A percentile compares a stretch with the other conserved stretches of the same genome.
Conservation (phyloP, 2,888 invertebrate genomes). For the Oxyteleia sp. region DNA sequence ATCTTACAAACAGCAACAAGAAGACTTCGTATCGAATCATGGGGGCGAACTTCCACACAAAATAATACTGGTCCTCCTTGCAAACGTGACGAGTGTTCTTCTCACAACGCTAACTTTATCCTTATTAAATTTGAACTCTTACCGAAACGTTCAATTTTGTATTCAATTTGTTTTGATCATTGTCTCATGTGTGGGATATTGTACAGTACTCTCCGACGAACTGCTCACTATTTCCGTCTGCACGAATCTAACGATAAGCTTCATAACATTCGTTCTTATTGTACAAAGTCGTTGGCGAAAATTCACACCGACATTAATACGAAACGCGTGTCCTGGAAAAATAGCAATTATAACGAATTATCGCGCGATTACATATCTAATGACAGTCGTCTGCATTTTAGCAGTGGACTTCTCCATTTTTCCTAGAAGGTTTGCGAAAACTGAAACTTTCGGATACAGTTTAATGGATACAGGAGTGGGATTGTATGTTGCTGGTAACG, state of each 20-base stretch:
- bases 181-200: constrained; percentile 83
- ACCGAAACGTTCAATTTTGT: constrained; percentile 77
- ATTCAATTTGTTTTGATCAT: constrained; percentile 83
- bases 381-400: constrained; percentile 94
- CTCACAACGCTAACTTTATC: constrained; percentile 79
- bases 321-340: constrained; percentile 15
- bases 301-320: not conserved
- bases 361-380: constrained; percentile 91
- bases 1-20: constrained; percentile 82
- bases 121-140: too few species aligned
- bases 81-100: constrained; percentile 80
- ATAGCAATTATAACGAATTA: constrained; percentile 90
- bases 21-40: constrained; percentile 85
- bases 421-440: constrained; percentile 95
- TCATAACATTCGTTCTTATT: too few species aligned
- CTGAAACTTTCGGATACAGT: constrained; percentile 94
- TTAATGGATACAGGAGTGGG: constrained; percentile 99
- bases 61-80: constrained; percentile 80
- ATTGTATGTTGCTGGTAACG: constrained; percentile 94
- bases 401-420: constrained; percentile 97
- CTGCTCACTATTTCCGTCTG: constrained; percentile 75
- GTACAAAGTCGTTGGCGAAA: too few species aligned
- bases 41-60: constrained; percentile 82
- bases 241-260: constrained; percentile 76
- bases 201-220: constrained; percentile 83